Base-by-base conservation (phyloP, 2,888 invertebrate species). In the Drosophila mayaguana region DNA sequence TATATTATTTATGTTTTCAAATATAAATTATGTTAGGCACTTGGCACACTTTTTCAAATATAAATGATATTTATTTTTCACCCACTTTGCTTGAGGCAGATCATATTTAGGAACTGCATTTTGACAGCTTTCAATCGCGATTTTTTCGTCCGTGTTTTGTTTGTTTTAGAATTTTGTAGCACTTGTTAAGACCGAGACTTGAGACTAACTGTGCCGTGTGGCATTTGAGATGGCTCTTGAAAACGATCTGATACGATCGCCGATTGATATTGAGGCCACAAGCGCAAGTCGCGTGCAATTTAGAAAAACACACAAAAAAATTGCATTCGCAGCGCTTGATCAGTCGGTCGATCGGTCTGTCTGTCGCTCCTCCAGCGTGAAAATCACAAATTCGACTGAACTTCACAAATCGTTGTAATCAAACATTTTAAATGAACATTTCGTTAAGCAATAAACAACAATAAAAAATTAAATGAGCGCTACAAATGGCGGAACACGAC, bases 371-470 rank as follows among this genome's bases (percentile, higher is more conserved):
- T 83, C 68, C 89, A 86, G 84, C 84, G 72, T 78, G 78, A 81
- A 83, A 90, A 89, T 88, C 90, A 85, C 80, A 86, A 85, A 86
- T 79, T 90, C 88, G 85, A 91, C 91, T 91, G 88, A 91, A 91
- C 87, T 85, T 78, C 83, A 78, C 81, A 81, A 86, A 90, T 85
- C 89, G 83, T 90, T 89, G 84, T 84, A 89, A 89, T 90, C 86
- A 88, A 90, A 90, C 89, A 89, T 91, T 91, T 91, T 84, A 91
- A 90, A 88, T 79, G 80, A 85, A 85, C 86, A 73, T 87, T 84
- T 84, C 71, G 85, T 78, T 80, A 65, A 81, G 88, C 85, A 83
- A 83, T 82, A 89, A 81, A 86, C 81, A 86, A 86, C 85, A 89
- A 87, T 89, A 85, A 89, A 82, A 73, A 87, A 73, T 75, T 87